Conservation (phyloP, 2,888 invertebrate species). For the Spicauda simplicius region DNA sequence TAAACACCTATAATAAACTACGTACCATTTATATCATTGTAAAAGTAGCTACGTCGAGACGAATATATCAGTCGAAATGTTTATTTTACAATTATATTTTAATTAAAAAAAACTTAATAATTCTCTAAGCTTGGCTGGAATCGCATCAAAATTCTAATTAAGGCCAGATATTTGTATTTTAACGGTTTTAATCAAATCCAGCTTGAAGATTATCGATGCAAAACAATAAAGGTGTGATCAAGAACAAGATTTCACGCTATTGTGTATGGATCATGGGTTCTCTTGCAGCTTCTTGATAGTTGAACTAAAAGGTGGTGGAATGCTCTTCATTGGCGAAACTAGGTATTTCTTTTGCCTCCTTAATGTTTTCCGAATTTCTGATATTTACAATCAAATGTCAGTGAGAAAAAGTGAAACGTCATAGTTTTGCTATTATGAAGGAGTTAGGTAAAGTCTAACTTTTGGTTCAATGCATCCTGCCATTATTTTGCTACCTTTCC, state of each 20-base stretch:
- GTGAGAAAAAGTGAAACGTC: too few relatives aligned
- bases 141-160: constrained; percentile 72
- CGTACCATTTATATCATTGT: constrained; percentile 76
- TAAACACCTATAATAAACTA: constrained; percentile 79
- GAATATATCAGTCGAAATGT: constrained; percentile 82
- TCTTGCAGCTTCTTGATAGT: constrained; percentile 30
- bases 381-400: too few relatives aligned
- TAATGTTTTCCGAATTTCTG: too few relatives aligned
- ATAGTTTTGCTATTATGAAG: too few relatives aligned
- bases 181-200: constrained; percentile 14
- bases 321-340: too few relatives aligned
- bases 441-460: too few relatives aligned
- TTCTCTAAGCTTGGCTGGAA: constrained; percentile 73
- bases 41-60: constrained; percentile 76
- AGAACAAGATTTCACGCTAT: constrained; percentile 37
- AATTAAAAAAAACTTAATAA: constrained; percentile 48
- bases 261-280: constrained; percentile 58
- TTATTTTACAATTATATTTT: constrained; percentile 74
- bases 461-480: too few relatives aligned
- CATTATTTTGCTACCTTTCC: too few relatives aligned
- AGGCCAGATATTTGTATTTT: constrained; percentile 58
- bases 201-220: constrained; percentile 28
- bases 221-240: constrained; percentile 22
- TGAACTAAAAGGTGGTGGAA: constrained; percentile 17
- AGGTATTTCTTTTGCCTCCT: too few relatives aligned